phyloP scores from a whole-genome alignment of 2,113 vertebrate genomes.

The Cinclus cinclus region DNA sequence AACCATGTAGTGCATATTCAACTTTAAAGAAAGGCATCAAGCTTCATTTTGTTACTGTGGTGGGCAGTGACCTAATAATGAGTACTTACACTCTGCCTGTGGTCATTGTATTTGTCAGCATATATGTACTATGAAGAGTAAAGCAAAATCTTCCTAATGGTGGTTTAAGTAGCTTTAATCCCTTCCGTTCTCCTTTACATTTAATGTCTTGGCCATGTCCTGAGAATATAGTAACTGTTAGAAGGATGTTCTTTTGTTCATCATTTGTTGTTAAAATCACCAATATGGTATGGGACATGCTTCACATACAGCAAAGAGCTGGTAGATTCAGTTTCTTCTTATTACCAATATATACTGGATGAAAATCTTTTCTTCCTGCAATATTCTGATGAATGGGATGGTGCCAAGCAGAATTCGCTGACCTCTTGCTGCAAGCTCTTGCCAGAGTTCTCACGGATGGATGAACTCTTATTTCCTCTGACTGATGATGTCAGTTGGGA shows the following conservation, averaged over 20 bases:
- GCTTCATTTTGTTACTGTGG: not conserved
- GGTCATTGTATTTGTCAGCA: not conserved
- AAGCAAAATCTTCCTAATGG: not conserved
- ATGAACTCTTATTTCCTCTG: slow-evolving; percentile 45
- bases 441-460: slow-evolving; percentile 20
- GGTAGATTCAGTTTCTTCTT: not conserved
- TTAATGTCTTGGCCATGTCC: not conserved
- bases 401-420: not conserved
- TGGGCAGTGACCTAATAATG: not conserved
- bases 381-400: slow-evolving; percentile 18
- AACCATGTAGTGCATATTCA: not conserved
- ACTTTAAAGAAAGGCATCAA: not conserved
- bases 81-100: not conserved
- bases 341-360: not conserved
- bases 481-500: slow-evolving; percentile 56
- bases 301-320: not conserved
- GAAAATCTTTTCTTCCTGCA: not conserved
- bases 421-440: not conserved
- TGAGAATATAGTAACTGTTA: not conserved
- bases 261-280: not conserved
- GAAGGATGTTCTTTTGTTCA: not conserved
- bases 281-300: accelerated
- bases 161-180: not conserved
- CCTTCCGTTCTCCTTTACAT: not conserved
- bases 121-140: not conserved